These are phyloP conservation scores for Cataglyphis altisquamis DNA, from an alignment of 2,888 invertebrate genomes.

Conservation along the genomic window DNA sequence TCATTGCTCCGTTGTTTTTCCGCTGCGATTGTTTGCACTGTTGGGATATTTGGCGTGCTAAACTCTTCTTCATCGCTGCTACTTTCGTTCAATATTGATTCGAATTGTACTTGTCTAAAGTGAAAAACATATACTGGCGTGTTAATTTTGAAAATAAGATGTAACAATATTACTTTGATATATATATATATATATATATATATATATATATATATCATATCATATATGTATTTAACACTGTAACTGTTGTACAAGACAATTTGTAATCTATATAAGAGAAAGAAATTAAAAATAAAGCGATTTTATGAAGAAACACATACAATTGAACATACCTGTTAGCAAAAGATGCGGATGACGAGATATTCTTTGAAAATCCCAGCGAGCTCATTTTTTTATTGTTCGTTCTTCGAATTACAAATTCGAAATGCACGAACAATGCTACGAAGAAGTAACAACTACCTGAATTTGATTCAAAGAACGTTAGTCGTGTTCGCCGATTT, in stretches of 20 bases:
- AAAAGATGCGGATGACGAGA: background rate
- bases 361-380: background rate
- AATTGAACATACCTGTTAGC: conserved; percentile 16
- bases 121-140: background rate
- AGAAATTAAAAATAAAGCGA: background rate
- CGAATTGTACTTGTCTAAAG: conserved; percentile 65
- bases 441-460: background rate
- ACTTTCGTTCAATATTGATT: conserved; percentile 71
- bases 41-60: background rate
- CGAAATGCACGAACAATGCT: background rate
- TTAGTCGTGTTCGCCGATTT: background rate
- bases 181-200: too few relatives aligned
- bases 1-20: background rate
- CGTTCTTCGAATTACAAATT: background rate
- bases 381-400: conserved; percentile 21
- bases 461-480: background rate
- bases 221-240: background rate
- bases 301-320: background rate
- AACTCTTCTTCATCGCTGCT: conserved; percentile 65
- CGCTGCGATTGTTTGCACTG: background rate
- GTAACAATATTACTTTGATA: background rate
- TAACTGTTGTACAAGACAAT: background rate
- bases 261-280: background rate
- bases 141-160: background rate
- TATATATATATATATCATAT: too few relatives aligned